These are phyloP conservation scores for Propithecus perrieri DNA, from an alignment of 2,797 vertebrate species.

Conservation along the genomic window DNA sequence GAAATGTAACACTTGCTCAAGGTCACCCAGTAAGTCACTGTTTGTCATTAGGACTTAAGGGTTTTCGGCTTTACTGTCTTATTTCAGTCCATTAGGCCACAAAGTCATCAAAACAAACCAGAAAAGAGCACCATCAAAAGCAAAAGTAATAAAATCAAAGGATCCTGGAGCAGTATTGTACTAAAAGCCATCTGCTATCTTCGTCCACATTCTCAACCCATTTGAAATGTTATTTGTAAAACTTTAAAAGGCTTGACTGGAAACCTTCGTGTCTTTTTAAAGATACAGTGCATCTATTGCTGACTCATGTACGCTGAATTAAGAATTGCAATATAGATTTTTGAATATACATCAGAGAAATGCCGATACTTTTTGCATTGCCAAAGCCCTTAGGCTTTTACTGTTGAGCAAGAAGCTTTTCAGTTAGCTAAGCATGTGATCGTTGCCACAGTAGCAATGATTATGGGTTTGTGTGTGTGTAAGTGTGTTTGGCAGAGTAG, in stretches of 20 bases:
- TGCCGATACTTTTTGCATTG: conserved; percentile 68
- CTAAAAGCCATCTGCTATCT: conserved; percentile 72
- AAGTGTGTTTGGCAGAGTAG: too few species aligned
- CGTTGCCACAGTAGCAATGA: not conserved
- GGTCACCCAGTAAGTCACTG: conserved; percentile 61
- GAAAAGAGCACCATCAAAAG: conserved; percentile 72
- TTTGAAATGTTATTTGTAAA: conserved; percentile 77
- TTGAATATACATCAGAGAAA: conserved; percentile 76
- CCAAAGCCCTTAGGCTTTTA: conserved; percentile 58
- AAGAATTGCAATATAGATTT: conserved; percentile 76
- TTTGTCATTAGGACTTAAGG: conserved; percentile 59
- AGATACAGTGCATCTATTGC: conserved; percentile 68
- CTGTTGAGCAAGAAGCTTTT: conserved; percentile 51
- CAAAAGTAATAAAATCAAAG: conserved; percentile 76
- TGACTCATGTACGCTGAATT: conserved; percentile 71
- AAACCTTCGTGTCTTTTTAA: conserved; percentile 75
- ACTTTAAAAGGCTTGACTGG: conserved; percentile 76
- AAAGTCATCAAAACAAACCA: conserved; percentile 76
- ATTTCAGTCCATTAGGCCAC: conserved; percentile 75
- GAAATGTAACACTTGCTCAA: conserved; percentile 49
- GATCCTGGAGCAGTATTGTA: conserved; percentile 51
- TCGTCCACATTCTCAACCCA: conserved; percentile 39
- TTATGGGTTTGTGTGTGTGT: not conserved
- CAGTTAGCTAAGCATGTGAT: conserved; percentile 62
- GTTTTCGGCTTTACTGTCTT: conserved; percentile 60